These are phyloP conservation scores for Stichodactyla mertensii DNA, from an alignment of 64 coral and sea anemone genomes.

Conservation along the genomic window DNA sequence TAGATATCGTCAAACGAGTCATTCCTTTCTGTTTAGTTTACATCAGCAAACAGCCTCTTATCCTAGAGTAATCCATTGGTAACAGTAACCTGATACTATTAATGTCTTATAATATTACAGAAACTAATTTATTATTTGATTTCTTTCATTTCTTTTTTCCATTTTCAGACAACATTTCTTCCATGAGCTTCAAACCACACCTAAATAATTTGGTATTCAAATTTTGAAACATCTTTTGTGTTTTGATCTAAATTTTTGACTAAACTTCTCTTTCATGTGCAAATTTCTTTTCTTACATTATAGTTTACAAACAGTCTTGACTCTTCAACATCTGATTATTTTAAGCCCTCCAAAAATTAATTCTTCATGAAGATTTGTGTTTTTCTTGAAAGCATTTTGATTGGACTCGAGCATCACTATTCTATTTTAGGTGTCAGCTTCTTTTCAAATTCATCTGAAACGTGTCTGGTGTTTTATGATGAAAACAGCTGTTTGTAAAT, in stretches of 20 bases:
- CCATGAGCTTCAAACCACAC: neutral
- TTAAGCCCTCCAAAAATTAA: neutral
- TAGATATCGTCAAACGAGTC: neutral
- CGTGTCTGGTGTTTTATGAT: neutral
- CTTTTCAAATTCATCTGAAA: neutral
- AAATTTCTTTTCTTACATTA: neutral
- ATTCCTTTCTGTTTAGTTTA: neutral
- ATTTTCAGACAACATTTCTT: neutral
- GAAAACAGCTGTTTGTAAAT: neutral
- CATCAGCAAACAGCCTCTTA: neutral
- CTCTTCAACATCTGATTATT: neutral
- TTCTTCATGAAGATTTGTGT: neutral
- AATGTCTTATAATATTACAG: neutral
- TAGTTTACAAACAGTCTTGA: neutral
- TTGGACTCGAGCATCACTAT: neutral
- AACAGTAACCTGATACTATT: neutral
- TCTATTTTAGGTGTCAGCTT: neutral
- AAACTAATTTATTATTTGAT: neutral
- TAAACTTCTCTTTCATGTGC: neutral
- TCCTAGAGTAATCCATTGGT: slow-evolving; percentile 1
- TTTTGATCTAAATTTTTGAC: neutral
- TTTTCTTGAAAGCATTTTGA: neutral
- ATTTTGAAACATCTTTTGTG: neutral
- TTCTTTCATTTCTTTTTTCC: neutral
- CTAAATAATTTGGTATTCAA: slow-evolving; percentile 1